These are phyloP conservation scores for Bombyx mori DNA, from an alignment of 1,140 invertebrate genomes.

Conservation along the genomic window DNA sequence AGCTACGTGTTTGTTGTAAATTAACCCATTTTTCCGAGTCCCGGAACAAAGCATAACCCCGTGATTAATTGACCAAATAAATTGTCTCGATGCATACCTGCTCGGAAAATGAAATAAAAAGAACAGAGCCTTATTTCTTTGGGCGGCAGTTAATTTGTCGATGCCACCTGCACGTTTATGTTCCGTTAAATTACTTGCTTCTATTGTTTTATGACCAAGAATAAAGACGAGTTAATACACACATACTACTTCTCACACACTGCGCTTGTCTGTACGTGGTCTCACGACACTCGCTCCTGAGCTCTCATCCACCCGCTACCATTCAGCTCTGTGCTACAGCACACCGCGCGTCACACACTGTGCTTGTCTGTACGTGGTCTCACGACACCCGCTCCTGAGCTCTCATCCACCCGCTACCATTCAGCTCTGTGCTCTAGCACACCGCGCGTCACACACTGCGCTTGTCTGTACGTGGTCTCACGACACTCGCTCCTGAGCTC, in stretches of 20 bases:
- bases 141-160: conserved; percentile 14
- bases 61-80: conserved; percentile 10
- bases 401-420: too few species aligned
- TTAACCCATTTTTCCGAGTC: neutral
- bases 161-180: conserved; percentile 6
- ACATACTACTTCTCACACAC: too few species aligned
- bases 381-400: neutral
- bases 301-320: too few species aligned
- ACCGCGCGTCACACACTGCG: too few species aligned
- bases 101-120: conserved; percentile 5
- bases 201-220: conserved; percentile 1
- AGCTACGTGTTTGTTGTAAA: too few species aligned
- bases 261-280: too few species aligned
- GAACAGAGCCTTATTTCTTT: conserved; percentile 4
- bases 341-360: too few species aligned
- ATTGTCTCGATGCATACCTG: conserved; percentile 10
- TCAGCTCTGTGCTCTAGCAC: too few species aligned
- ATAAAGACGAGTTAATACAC: neutral
- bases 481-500: neutral
- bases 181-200: neutral
- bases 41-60: conserved; percentile 5
- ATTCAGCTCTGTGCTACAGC: too few species aligned
- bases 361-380: too few species aligned
- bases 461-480: too few species aligned
- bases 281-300: neutral